Base-by-base conservation (phyloP, 2,888 invertebrate genomes). In the Pyralis farinalis region DNA sequence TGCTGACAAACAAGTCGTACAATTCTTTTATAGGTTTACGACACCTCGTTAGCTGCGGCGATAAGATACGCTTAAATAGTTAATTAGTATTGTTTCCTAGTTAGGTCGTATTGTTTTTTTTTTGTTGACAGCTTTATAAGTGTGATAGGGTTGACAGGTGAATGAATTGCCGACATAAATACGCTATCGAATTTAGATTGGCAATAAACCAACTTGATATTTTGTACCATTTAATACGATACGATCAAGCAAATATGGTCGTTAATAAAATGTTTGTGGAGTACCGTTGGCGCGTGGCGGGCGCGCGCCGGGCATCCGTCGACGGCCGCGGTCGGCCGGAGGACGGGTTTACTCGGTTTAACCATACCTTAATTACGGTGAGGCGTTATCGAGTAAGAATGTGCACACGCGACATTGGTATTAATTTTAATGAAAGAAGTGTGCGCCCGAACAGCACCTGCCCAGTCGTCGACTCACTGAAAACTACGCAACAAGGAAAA, bases 341-440 rank as follows among this genome's bases (percentile, higher is more conserved):
- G 46, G 66, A 69, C 71, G 61, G 52, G 79, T 82, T 73, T 64
- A 64, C 62, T 58, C 61, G 63, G 60, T 65, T 67, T 70, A 69
- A 71, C 73, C 81, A 71, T 74, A 71, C 83, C 84, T 87, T 88
- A 87, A 87, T 88, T 88, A 86, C 85, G 70, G 51, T 68, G 70
- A 84, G 84, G 87, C 87, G 87, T 86, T 88, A 87, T 87, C 87
- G 81, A 74, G 85, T 85, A 88, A 86, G 87, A 88, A 88, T 88
- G 86, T 82, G 84, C 82, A 85, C 86, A 85, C 87, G 87, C 87
- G 87, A 88, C 87, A 87, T 84, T 78, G 85, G 86, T 87, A 88
- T 88, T 87, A 88, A 87, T 88, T 86, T 86, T 86, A 88, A 87
- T 87, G 87, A 84, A 86, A 84, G 86, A 86, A 87, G 87, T 87